Conservation (phyloP, 2,797 vertebrate genomes). For the Lophotriccus pileatus region DNA sequence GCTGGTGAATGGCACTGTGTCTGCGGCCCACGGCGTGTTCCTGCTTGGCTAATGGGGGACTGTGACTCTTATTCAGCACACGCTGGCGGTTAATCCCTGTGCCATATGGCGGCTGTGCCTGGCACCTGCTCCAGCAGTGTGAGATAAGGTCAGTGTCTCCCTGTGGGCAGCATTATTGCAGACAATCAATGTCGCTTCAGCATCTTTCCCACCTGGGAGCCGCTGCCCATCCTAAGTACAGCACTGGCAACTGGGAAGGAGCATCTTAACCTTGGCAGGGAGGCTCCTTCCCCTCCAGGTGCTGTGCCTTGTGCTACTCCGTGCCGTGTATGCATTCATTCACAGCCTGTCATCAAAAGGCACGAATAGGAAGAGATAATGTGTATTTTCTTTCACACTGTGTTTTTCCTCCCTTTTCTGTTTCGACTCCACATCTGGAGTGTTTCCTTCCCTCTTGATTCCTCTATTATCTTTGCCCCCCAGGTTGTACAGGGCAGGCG, state of each 20-base stretch:
- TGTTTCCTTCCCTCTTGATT: not conserved
- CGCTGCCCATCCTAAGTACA: not conserved
- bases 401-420: not conserved
- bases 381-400: not conserved
- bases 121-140: constrained; percentile 44
- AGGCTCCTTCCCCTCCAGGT: not conserved
- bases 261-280: not conserved
- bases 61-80: not conserved
- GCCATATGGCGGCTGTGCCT: constrained; percentile 19
- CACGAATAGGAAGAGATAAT: not conserved
- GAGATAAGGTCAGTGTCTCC: constrained; percentile 28
- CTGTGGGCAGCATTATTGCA: not conserved
- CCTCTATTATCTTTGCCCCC: not conserved
- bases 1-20: not conserved
- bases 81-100: constrained; percentile 4
- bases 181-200: not conserved
- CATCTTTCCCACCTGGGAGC: fast-evolving
- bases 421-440: not conserved
- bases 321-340: fast-evolving
- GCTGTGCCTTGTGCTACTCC: not conserved
- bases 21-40: not conserved
- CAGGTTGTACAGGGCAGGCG: fast-evolving
- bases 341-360: not conserved
- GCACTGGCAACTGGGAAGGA: not conserved
- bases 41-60: not conserved